Conservation (phyloP, 92 coral and sea anemone species). For the Heliopora coerulea region DNA sequence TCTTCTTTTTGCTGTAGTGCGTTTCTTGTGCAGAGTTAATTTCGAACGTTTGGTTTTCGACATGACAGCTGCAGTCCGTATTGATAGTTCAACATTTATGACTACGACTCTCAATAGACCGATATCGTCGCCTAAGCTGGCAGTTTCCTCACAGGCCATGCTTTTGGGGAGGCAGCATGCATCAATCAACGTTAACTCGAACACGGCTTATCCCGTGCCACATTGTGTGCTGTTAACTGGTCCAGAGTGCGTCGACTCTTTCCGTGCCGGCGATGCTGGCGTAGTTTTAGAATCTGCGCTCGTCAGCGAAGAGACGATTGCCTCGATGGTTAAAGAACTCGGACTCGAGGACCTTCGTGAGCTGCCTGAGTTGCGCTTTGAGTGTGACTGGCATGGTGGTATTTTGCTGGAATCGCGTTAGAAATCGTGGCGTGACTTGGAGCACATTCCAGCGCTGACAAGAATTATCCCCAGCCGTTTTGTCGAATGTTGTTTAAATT, state of each 20-base stretch:
- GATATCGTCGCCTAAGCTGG: constrained; percentile 32
- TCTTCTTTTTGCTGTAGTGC: background rate
- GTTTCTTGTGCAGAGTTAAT: background rate
- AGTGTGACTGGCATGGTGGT: constrained; percentile 30
- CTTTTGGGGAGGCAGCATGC: background rate
- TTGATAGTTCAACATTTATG: constrained; percentile 33
- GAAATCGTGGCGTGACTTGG: background rate
- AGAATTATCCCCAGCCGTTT: background rate
- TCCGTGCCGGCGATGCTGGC: background rate
- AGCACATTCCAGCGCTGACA: background rate
- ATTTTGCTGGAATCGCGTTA: background rate
- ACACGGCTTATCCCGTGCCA: constrained; percentile 26
- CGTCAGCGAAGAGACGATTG: constrained; percentile 63
- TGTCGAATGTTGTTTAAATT: background rate
- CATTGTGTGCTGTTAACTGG: constrained; percentile 19
- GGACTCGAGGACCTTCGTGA: constrained; percentile 58
- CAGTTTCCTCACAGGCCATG: constrained; percentile 27
- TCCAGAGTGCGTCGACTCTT: background rate
- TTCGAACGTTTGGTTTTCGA: background rate
- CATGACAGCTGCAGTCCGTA: constrained; percentile 10
- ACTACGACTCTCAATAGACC: constrained; percentile 23
- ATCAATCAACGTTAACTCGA: background rate
- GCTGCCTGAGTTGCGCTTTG: constrained; percentile 64
- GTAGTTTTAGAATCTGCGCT: constrained; percentile 44
- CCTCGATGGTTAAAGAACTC: constrained; percentile 60